Evolutionary conservation across 23 tunicate species (phyloP).

Genomic region (Styela clava): DNA sequence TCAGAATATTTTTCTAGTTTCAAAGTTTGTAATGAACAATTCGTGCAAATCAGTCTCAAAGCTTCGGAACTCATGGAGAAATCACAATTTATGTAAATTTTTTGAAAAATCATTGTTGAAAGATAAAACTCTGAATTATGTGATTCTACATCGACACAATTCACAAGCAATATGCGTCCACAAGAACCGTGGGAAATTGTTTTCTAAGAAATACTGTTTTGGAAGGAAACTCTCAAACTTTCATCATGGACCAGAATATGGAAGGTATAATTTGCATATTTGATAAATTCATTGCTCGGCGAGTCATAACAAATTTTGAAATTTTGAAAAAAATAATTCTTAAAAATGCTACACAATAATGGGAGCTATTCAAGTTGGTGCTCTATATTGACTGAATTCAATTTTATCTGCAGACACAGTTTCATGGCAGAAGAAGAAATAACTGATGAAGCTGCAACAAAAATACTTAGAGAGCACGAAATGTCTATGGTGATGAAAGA

Average conservation of each 20-base stretch:
- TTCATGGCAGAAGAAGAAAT: not conserved
- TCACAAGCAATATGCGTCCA: not conserved
- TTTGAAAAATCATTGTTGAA: not conserved
- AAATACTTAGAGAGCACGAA: slow-evolving; percentile 8
- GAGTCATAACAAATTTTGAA: too few relatives aligned
- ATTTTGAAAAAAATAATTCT: too few relatives aligned
- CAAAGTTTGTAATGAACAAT: not conserved
- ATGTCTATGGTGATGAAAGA: slow-evolving; percentile 7
- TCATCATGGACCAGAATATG: slow-evolving; percentile 1
- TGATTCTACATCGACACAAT: not conserved
- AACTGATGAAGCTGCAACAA: slow-evolving; percentile 6
- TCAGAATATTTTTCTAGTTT: too few relatives aligned
- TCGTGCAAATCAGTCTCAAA: not conserved
- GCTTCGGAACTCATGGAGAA: not conserved
- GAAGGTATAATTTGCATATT: slow-evolving; percentile 8
- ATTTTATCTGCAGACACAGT: not conserved
- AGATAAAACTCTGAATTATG: not conserved
- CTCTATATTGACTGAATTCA: too few relatives aligned
- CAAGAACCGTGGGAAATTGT: not conserved
- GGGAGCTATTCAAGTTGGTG: too few relatives aligned
- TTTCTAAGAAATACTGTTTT: not conserved
- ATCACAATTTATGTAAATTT: not conserved
- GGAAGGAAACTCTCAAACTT: not conserved
- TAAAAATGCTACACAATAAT: too few relatives aligned
- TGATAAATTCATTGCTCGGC: not conserved